phyloP scores from a whole-genome alignment of 2,888 invertebrate genomes.

The Orchesella flavescens region DNA sequence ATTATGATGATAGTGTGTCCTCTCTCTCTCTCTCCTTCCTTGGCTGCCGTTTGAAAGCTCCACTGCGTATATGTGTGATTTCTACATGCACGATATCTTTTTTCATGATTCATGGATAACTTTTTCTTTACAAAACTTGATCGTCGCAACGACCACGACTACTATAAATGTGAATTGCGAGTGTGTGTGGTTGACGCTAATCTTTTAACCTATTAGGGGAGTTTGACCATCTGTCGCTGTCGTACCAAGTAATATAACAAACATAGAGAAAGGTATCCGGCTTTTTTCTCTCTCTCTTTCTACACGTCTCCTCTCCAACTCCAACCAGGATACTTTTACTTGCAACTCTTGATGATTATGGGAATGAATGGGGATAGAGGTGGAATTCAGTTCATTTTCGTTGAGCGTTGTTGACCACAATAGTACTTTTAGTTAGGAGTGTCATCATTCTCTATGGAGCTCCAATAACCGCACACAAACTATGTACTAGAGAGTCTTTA shows the following conservation, averaged over 20 bases:
- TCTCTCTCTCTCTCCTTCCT: background rate
- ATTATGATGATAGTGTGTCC: slow-evolving; percentile 47
- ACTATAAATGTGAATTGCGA: slow-evolving; percentile 53
- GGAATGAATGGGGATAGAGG: slow-evolving; percentile 30
- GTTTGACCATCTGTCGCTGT: slow-evolving; percentile 66
- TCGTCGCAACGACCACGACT: slow-evolving; percentile 26
- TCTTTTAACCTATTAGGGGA: slow-evolving; percentile 66
- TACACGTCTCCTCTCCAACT: slow-evolving; percentile 11
- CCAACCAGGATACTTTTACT: slow-evolving; percentile 48
- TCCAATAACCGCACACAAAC: background rate
- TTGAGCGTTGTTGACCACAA: slow-evolving; percentile 50
- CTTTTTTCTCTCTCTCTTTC: slow-evolving; percentile 1
- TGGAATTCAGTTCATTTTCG: slow-evolving; percentile 44
- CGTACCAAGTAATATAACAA: slow-evolving; percentile 30
- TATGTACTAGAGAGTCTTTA: slow-evolving; percentile 44
- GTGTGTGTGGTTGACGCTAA: slow-evolving; percentile 64
- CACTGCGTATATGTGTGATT: background rate
- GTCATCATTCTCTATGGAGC: slow-evolving; percentile 25
- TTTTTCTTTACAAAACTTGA: slow-evolving; percentile 40
- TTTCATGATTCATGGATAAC: slow-evolving; percentile 50
- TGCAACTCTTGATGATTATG: slow-evolving; percentile 37
- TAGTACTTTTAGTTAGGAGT: slow-evolving; percentile 46
- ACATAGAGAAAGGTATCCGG: background rate
- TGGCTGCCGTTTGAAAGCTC: background rate
- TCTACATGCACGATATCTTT: background rate